Evolutionary conservation across 2,888 invertebrate species (phyloP).

Genomic region (Chloroclysta siterata): DNA sequence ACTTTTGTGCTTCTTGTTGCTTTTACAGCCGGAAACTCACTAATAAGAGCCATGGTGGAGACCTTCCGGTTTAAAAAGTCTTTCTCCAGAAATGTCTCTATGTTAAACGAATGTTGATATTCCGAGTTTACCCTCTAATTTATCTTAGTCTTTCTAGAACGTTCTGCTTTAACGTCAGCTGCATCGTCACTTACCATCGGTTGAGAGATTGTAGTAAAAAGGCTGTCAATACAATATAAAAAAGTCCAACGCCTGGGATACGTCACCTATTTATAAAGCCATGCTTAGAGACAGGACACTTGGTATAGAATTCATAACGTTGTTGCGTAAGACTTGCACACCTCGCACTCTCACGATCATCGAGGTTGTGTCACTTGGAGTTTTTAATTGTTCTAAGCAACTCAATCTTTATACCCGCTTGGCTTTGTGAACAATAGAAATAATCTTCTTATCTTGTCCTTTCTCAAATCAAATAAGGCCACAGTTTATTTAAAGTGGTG

Average conservation of each 20-base stretch:
- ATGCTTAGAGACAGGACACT: neutral
- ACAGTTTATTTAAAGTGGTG: neutral
- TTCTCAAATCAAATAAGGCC: neutral
- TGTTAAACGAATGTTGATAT: neutral
- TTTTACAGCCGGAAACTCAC: neutral
- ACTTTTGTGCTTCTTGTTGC: neutral
- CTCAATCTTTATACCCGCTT: constrained; percentile 40
- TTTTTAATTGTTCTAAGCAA: constrained; percentile 56
- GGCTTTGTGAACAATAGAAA: constrained; percentile 43
- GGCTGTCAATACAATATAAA: too few species aligned
- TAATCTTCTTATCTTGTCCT: constrained; percentile 13
- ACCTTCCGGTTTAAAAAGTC: neutral
- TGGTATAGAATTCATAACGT: constrained; percentile 33
- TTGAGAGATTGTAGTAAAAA: too few species aligned
- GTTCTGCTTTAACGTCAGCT: too few species aligned
- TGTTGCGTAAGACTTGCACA: constrained; percentile 40
- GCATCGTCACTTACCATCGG: too few species aligned
- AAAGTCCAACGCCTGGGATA: neutral
- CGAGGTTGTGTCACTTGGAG: constrained; percentile 56
- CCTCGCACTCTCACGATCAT: constrained; percentile 61
- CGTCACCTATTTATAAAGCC: neutral
- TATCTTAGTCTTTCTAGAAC: neutral
- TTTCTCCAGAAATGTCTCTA: neutral
- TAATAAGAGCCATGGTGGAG: neutral
- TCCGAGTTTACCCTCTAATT: neutral